Evolutionary conservation across 1,140 invertebrate genomes (phyloP).

Genomic region (Eciton burchellii): DNA sequence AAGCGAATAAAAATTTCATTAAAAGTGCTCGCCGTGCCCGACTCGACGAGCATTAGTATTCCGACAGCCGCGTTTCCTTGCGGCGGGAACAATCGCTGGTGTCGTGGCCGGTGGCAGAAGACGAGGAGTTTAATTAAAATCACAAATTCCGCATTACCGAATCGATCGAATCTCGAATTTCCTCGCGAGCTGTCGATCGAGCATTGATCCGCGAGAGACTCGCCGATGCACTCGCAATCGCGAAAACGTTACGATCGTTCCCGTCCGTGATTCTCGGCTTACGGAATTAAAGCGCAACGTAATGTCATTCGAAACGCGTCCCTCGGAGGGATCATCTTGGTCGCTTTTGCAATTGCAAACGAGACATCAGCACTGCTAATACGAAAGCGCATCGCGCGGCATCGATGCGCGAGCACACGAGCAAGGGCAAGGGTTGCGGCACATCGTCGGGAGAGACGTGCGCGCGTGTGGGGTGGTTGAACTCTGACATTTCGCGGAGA

Average conservation of each 20-base stretch:
- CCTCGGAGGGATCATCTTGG: too few species aligned
- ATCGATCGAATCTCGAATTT: slow-evolving; percentile 2
- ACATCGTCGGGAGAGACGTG: neutral
- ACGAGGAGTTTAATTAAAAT: slow-evolving; percentile 39
- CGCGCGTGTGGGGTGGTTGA: slow-evolving; percentile 30
- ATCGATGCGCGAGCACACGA: neutral
- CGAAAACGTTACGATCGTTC: too few species aligned
- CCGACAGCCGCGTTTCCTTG: slow-evolving; percentile 1
- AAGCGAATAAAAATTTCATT: slow-evolving; percentile 39
- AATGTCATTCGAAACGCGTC: too few species aligned
- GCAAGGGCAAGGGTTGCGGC: neutral
- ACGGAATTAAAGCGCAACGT: too few species aligned
- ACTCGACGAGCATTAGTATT: slow-evolving; percentile 24
- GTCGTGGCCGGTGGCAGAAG: neutral
- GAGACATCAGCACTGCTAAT: neutral
- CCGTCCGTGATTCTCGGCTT: too few species aligned
- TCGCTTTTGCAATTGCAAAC: slow-evolving; percentile 27
- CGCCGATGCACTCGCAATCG: too few species aligned
- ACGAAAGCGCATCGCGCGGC: slow-evolving; percentile 26
- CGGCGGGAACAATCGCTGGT: slow-evolving; percentile 26
- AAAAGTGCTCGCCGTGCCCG: neutral
- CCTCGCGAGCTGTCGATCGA: neutral
- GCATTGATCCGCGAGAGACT: slow-evolving; percentile 2
- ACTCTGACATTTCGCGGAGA: slow-evolving; percentile 62
- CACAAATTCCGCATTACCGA: neutral